phyloP scores from a whole-genome alignment of 2,113 vertebrate species.

The Mesitornis unicolor region DNA sequence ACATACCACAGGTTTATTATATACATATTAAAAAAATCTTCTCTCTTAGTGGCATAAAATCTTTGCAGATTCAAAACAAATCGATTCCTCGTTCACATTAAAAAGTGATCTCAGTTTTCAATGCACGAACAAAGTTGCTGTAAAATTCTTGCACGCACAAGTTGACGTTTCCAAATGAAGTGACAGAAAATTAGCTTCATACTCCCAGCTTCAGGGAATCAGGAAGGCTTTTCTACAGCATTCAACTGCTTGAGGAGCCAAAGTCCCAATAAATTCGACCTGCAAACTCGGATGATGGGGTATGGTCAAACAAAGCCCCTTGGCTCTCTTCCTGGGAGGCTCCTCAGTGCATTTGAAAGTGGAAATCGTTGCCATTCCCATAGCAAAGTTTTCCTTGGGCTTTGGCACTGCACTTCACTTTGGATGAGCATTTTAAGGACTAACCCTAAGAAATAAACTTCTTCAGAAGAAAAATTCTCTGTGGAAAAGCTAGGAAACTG shows the following conservation, averaged over 20 bases:
- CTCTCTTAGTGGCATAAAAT: conserved; percentile 22
- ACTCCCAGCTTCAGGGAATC: neutral
- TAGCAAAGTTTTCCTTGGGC: neutral
- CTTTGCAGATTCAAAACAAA: conserved; percentile 35
- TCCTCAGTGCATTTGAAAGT: neutral
- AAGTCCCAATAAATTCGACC: neutral
- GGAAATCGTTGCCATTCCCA: neutral
- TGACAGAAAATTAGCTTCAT: neutral
- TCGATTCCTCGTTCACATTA: conserved; percentile 22
- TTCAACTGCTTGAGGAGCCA: neutral
- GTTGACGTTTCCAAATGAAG: neutral
- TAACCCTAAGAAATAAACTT: conserved; percentile 26
- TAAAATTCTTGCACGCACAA: neutral
- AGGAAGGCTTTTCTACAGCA: neutral
- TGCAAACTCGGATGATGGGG: neutral
- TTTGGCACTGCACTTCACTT: neutral
- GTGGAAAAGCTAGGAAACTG: conserved; percentile 5
- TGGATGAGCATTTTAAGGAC: neutral
- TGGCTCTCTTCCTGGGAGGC: neutral
- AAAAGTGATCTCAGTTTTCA: neutral
- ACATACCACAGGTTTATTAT: neutral
- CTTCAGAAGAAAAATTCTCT: conserved; percentile 21
- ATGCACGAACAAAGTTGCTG: neutral
- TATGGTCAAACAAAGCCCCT: neutral
- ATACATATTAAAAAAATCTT: neutral